phyloP scores from a whole-genome alignment of 2,888 invertebrate species.

The Oligia latruncula region DNA sequence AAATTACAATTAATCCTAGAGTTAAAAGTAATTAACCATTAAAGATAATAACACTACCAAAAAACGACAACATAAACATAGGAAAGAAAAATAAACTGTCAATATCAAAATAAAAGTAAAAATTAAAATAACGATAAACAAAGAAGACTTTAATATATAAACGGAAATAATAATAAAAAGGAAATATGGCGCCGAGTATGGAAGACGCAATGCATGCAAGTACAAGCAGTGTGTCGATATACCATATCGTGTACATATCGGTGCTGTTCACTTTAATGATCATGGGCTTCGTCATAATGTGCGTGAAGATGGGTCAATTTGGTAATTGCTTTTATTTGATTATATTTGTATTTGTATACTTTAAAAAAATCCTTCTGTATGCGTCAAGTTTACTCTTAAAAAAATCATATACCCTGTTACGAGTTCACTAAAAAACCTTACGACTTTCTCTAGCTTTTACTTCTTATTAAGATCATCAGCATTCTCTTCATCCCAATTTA shows the following conservation, averaged over 20 bases:
- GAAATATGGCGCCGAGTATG: conserved; percentile 55
- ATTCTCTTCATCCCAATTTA: background rate
- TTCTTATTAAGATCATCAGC: background rate
- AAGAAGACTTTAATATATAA: background rate
- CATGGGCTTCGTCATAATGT: conserved; percentile 79
- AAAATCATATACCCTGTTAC: background rate
- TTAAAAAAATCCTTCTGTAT: background rate
- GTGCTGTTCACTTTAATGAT: conserved; percentile 71
- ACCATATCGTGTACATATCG: conserved; percentile 63
- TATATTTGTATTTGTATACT: background rate
- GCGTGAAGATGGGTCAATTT: conserved; percentile 73
- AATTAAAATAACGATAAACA: background rate
- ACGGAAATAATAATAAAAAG: conserved; percentile 19
- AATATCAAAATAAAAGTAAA: background rate
- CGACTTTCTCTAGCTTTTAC: background rate
- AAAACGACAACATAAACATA: too few relatives aligned
- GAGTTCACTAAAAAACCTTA: background rate
- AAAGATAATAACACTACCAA: background rate
- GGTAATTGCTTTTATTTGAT: conserved; percentile 67
- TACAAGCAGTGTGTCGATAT: conserved; percentile 35
- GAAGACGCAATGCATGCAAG: conserved; percentile 21
- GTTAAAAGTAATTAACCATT: conserved; percentile 34
- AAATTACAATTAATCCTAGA: conserved; percentile 31
- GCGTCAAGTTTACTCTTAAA: background rate
- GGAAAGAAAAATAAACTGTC: background rate